Evolutionary conservation across 2,888 invertebrate genomes (phyloP), one percentile per base, ranked within the genome.

Genomic region (Apantesis nais): DNA sequence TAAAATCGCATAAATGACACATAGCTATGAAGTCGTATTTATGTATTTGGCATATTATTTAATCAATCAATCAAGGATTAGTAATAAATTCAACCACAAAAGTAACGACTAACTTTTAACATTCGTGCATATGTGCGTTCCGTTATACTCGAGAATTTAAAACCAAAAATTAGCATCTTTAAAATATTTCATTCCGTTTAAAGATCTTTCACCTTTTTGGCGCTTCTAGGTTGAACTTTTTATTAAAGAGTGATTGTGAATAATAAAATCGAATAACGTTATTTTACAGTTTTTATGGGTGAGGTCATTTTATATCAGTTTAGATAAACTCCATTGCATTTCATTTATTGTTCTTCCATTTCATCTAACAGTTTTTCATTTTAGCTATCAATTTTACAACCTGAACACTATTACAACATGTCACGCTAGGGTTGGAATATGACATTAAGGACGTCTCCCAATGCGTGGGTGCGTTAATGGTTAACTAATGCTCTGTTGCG

Each of bases 71-170:
- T 48, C 34, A 52, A 25, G 29, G 48, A 70, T 70, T 65, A 61
- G 29, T 19, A 63, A 31, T 25, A 31, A 44, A 14, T 22, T n/a
- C 44, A 1, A n/a, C 9, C 9, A n/a, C 60, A 19, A 16, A 44
- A 44, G 19, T 39, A 44, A 44, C 19, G 19, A 19, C 16, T 44
- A 22, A 44, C 22, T 61, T 67, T 34, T 14, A 11, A 1, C 3
- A 34, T 34, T 4, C 34, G 34, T 34, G 31, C 60, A 67, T 31
- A 14, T 31, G n/a, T 29, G 41, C n/a, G 41, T 64, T 44, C 68
- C 68, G 68, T 68, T 68, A 68, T 64, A 31, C 58, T 60, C 1
- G 44, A 44, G 29, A 58, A 58, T 58, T 29, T 55, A 14, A 29
- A 25, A 55, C 25, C 1, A 14, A 58, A 58, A 58, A 58, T 16